Conservation (phyloP, 2,888 invertebrate species). For the Synergus gifuensis region DNA sequence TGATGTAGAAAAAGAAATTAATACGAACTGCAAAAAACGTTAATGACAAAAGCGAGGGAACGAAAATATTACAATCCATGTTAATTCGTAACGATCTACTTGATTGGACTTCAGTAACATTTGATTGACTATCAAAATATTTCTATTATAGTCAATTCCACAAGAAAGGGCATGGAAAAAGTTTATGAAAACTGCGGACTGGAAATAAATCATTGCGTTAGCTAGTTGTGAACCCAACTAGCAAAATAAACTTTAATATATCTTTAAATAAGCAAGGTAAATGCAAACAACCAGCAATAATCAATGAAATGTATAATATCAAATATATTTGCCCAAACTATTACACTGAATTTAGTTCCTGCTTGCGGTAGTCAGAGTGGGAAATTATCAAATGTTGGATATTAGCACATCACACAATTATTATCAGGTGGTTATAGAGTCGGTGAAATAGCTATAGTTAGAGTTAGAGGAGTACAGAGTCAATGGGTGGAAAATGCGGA, state of each 20-base stretch:
- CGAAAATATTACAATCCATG: background rate
- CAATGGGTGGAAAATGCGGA: slow-evolving; percentile 4
- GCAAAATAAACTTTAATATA: no score
- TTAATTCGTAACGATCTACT: background rate
- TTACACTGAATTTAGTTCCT: slow-evolving; percentile 3
- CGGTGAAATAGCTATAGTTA: background rate
- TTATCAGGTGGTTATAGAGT: slow-evolving; percentile 21
- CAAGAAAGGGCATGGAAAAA: no score
- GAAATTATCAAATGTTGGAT: slow-evolving; percentile 25
- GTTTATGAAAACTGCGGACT: no score
- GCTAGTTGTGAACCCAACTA: no score
- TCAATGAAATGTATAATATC: no score
- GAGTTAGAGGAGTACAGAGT: slow-evolving; percentile 1
- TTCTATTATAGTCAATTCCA: background rate
- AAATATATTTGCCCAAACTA: background rate
- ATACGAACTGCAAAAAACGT: background rate
- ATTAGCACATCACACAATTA: slow-evolving; percentile 25
- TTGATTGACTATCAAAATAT: background rate
- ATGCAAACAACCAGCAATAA: no score
- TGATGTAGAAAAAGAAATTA: background rate
- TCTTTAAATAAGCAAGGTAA: no score
- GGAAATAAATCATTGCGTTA: no score
- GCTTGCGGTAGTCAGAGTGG: background rate
- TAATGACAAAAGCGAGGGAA: background rate
- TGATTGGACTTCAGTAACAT: no score